phyloP scores from a whole-genome alignment of 2,113 vertebrate species.

The Indicator maculatus region DNA sequence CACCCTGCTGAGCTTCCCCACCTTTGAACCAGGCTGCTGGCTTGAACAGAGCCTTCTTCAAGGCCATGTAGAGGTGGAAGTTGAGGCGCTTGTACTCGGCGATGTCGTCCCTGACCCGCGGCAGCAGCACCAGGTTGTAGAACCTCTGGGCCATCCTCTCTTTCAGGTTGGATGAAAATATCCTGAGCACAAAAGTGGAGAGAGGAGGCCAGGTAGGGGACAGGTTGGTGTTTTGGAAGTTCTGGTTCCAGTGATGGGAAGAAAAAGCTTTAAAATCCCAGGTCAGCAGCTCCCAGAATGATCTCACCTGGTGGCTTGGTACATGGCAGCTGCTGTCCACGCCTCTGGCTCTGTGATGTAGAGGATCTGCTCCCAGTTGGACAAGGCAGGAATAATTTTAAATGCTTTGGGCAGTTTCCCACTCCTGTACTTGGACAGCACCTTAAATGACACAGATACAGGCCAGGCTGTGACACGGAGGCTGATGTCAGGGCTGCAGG shows the following conservation, averaged over 20 bases:
- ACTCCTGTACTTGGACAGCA: constrained; percentile 92
- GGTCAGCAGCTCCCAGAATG: accelerated
- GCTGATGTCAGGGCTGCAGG: not conserved
- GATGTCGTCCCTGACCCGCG: constrained; percentile 90
- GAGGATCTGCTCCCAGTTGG: constrained; percentile 98
- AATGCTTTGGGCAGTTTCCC: constrained; percentile 97
- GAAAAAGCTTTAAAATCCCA: not conserved
- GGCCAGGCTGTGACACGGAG: accelerated
- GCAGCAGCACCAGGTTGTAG: constrained; percentile 94
- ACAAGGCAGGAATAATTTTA: constrained; percentile 94
- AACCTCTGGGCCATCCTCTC: constrained; percentile 97
- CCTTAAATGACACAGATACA: constrained; percentile 66
- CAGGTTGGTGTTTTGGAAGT: accelerated
- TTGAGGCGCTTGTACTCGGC: constrained; percentile 94
- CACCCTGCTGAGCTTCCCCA: constrained; percentile 28
- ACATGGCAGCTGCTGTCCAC: constrained; percentile 96
- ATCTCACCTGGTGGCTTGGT: constrained; percentile 92
- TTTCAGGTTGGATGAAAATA: constrained; percentile 95
- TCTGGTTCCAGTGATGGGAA: accelerated
- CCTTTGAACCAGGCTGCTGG: constrained; percentile 99
- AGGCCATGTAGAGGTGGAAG: constrained; percentile 94
- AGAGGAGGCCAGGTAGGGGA: accelerated
- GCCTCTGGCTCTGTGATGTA: constrained; percentile 93
- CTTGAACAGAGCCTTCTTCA: constrained; percentile 97
- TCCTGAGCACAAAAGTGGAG: constrained; percentile 70